These are phyloP conservation scores for Hormiphora californensis DNA, from an alignment of 37 sponge, comb jelly and placozoan species.

Conservation along the genomic window DNA sequence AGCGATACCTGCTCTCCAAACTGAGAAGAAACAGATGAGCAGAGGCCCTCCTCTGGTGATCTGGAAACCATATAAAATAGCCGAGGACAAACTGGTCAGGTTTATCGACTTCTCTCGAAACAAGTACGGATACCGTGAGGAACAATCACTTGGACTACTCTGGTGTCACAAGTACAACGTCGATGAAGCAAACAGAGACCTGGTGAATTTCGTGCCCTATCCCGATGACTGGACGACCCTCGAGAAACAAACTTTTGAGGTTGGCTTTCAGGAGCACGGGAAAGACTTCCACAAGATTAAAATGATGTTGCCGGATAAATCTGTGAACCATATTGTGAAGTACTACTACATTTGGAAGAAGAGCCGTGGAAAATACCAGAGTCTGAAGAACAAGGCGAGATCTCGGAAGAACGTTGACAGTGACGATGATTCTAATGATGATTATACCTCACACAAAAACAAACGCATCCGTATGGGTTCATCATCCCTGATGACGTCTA, in stretches of 20 bases:
- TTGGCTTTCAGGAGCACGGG: slow-evolving; percentile 46
- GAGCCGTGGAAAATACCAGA: slow-evolving; percentile 36
- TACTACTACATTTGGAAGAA: slow-evolving; percentile 51
- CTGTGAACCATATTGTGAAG: slow-evolving; percentile 34
- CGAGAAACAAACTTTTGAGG: slow-evolving; percentile 38
- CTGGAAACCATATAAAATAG: slow-evolving; percentile 44
- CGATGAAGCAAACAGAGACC: slow-evolving; percentile 44
- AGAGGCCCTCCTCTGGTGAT: slow-evolving; percentile 44
- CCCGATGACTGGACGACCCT: slow-evolving; percentile 49
- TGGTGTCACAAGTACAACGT: slow-evolving; percentile 35
- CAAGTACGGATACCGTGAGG: slow-evolving; percentile 36
- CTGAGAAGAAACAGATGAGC: background rate
- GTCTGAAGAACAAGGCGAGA: slow-evolving; percentile 9
- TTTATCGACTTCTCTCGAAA: slow-evolving; percentile 34
- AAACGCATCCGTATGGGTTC: slow-evolving; percentile 40
- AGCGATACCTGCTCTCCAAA: slow-evolving; percentile 13
- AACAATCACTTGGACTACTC: slow-evolving; percentile 21
- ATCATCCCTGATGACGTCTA: slow-evolving; percentile 38
- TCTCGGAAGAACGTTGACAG: slow-evolving; percentile 5
- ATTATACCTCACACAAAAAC: slow-evolving; percentile 1
- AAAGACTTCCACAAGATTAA: slow-evolving; percentile 55
- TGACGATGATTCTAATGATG: slow-evolving; percentile 53
- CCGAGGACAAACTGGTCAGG: slow-evolving; percentile 4
- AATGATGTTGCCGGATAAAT: slow-evolving; percentile 52
- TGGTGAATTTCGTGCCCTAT: slow-evolving; percentile 45